phyloP scores from a whole-genome alignment of 2,797 vertebrate genomes.

The Lepus oiostolus region DNA sequence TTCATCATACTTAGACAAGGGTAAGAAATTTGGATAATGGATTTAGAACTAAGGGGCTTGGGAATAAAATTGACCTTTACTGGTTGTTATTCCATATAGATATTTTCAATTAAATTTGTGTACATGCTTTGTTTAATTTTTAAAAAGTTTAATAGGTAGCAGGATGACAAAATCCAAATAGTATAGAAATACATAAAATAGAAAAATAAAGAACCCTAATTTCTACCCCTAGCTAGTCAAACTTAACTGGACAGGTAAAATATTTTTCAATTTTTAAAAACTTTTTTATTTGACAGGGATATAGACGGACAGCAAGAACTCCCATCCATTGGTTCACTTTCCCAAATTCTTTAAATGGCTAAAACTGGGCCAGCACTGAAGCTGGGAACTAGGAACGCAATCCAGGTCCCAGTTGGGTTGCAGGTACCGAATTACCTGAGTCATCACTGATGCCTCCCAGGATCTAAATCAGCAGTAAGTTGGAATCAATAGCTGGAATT shows the following conservation, averaged over 20 bases:
- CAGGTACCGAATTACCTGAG: too few relatives aligned
- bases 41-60: not conserved
- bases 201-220: not conserved
- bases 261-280: not conserved
- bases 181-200: not conserved
- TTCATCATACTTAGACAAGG: not conserved
- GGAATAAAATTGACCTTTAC: not conserved
- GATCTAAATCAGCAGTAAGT: too few relatives aligned
- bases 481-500: too few relatives aligned
- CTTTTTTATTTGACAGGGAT: not conserved
- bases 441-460: too few relatives aligned
- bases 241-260: not conserved
- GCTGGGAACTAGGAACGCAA: too few relatives aligned
- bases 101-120: not conserved
- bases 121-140: not conserved
- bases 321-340: too few relatives aligned
- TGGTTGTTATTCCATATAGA: not conserved
- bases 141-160: not conserved
- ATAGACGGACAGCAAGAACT: too few relatives aligned
- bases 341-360: too few relatives aligned
- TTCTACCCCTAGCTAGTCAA: not conserved
- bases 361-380: too few relatives aligned
- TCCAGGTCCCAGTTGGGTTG: too few relatives aligned
- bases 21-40: not conserved
- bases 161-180: slow-evolving; percentile 1